phyloP scores from a whole-genome alignment of 1,140 invertebrate species.

The Atta cephalotes region DNA sequence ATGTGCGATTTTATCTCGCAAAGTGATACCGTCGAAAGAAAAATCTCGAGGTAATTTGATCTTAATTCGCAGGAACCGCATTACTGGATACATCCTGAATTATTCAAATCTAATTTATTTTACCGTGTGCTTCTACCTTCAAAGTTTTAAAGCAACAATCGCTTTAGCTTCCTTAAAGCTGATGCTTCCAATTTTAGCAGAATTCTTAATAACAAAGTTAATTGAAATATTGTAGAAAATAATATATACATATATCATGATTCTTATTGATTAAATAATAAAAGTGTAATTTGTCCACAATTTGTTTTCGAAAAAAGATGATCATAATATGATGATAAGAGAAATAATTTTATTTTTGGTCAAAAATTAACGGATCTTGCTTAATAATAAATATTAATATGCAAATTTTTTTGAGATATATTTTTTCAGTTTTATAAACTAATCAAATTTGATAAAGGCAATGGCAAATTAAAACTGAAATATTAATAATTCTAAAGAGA shows the following conservation, averaged over 20 bases:
- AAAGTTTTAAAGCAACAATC: slow-evolving; percentile 61
- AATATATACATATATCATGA: not conserved
- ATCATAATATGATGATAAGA: too few relatives aligned
- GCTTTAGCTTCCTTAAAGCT: slow-evolving; percentile 43
- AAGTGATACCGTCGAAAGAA: slow-evolving; percentile 21
- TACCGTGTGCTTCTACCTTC: slow-evolving; percentile 22
- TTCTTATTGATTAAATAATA: slow-evolving; percentile 5
- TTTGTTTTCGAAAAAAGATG: not conserved
- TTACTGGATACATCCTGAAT: slow-evolving; percentile 58
- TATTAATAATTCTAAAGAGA: not conserved
- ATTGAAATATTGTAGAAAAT: not conserved
- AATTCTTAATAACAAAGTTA: slow-evolving; percentile 9
- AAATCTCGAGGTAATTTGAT: slow-evolving; percentile 55
- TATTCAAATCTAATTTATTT: slow-evolving; percentile 64
- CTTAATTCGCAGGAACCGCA: slow-evolving; percentile 49
- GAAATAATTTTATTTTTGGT: too few relatives aligned
- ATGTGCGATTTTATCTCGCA: slow-evolving; percentile 16
- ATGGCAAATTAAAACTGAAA: too few relatives aligned
- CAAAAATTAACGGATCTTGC: too few relatives aligned
- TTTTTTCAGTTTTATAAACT: too few relatives aligned
- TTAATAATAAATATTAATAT: too few relatives aligned
- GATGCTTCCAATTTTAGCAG: slow-evolving; percentile 22
- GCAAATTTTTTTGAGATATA: too few relatives aligned
- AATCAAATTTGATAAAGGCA: too few relatives aligned
- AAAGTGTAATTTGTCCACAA: not conserved